phyloP scores from a whole-genome alignment of 2,888 invertebrate species.

The Noctua fimbriata region DNA sequence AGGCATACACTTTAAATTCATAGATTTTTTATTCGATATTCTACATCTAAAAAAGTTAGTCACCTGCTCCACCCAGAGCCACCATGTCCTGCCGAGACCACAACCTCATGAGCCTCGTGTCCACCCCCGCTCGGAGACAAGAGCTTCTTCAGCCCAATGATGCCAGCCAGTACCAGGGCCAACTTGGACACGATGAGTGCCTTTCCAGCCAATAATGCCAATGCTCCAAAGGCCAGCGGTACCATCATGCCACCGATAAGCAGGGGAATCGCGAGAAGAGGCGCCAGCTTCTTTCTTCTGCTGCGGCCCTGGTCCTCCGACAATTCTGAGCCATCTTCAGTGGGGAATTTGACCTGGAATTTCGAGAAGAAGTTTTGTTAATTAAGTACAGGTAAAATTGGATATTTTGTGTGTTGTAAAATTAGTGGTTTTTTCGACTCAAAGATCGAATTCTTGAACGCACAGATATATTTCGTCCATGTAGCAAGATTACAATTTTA shows the following conservation, averaged over 20 bases:
- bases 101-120: conserved; percentile 93
- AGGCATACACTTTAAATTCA: background rate
- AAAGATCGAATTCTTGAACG: background rate
- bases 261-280: conserved; percentile 94
- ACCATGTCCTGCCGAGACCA: conserved; percentile 92
- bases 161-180: conserved; percentile 95
- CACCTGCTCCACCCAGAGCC: conserved; percentile 93
- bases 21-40: background rate
- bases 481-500: too few species aligned
- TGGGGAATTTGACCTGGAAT: conserved; percentile 93
- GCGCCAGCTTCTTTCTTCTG: conserved; percentile 93
- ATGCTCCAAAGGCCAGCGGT: conserved; percentile 95
- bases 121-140: conserved; percentile 92
- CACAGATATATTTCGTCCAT: background rate
- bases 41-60: background rate
- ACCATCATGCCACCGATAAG: conserved; percentile 95
- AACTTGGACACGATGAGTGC: conserved; percentile 96
- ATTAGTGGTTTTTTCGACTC: too few species aligned
- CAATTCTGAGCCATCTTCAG: conserved; percentile 91
- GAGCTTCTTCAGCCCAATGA: conserved; percentile 96
- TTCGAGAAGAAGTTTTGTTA: background rate
- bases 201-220: conserved; percentile 95
- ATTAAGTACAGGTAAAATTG: background rate
- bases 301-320: conserved; percentile 92
- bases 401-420: background rate